Percentiles rank a stretch among this genome's conserved stretches.
Evolutionary conservation across 2,888 invertebrate species (phyloP).

Genomic region (Tipula lateralis): DNA sequence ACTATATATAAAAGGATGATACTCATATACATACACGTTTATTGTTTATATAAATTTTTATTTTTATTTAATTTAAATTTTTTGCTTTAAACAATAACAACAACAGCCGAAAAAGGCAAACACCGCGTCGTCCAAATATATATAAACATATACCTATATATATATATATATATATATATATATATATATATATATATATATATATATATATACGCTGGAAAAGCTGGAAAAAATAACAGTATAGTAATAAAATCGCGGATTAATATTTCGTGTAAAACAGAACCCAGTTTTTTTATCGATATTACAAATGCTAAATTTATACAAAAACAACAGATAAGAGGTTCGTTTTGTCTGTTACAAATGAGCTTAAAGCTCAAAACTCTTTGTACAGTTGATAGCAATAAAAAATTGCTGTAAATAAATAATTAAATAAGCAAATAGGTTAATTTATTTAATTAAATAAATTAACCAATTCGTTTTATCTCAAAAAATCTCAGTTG

Average conservation of each 20-base stretch:
- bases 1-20: neutral
- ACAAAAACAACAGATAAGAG: neutral
- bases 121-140: neutral
- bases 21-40: neutral
- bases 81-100: neutral
- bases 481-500: too few relatives aligned
- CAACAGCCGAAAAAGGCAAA: neutral
- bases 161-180: neutral
- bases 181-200: neutral
- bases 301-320: neutral
- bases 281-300: neutral
- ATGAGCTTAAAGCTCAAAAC: too few relatives aligned
- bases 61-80: neutral
- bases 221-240: neutral
- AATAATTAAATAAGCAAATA: too few relatives aligned
- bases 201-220: neutral
- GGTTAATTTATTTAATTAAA: too few relatives aligned
- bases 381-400: too few relatives aligned
- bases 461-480: too few relatives aligned
- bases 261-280: neutral
- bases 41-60: neutral
- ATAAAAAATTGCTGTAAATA: too few relatives aligned
- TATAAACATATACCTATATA: neutral
- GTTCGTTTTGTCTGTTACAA: neutral
- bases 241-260: neutral